phyloP scores from a whole-genome alignment of 2,113 vertebrate genomes.

The Xenotilapia caudafasciata region DNA sequence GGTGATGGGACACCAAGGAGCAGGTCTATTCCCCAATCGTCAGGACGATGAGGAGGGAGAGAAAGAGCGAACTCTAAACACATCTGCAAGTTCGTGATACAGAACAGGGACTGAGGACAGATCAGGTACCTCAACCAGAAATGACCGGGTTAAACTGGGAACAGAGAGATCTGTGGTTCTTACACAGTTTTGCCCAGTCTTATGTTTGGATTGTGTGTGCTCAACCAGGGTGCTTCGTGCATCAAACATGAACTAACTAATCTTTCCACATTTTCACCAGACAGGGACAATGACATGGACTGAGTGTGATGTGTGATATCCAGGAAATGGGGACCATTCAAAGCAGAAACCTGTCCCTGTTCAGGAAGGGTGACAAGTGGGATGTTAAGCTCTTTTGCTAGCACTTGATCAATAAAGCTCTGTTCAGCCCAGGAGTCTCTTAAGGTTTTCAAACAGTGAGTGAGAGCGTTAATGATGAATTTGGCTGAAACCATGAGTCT shows the following conservation, averaged over 20 bases:
- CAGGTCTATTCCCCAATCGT: background rate
- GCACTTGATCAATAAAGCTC: rapidly evolving
- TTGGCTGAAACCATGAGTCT: rapidly evolving
- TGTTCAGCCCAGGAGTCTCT: background rate
- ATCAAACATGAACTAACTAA: background rate
- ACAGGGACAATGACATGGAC: background rate
- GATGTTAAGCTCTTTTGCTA: background rate
- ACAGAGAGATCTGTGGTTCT: background rate
- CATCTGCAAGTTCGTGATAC: rapidly evolving
- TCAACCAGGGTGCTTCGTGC: background rate
- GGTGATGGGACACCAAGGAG: background rate
- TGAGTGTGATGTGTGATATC: background rate
- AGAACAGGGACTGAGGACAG: rapidly evolving
- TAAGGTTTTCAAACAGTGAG: background rate
- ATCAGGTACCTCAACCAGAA: background rate
- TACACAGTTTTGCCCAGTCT: background rate
- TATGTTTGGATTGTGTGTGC: background rate
- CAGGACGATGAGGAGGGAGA: background rate
- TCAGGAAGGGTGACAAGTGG: background rate
- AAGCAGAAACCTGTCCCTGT: background rate
- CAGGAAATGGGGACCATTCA: rapidly evolving
- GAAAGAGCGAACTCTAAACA: too few species aligned
- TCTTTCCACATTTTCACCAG: background rate
- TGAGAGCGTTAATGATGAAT: rapidly evolving
- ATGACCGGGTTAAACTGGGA: background rate